Evolutionary conservation across 2,888 invertebrate species (phyloP).

Genomic region (Dione juno): DNA sequence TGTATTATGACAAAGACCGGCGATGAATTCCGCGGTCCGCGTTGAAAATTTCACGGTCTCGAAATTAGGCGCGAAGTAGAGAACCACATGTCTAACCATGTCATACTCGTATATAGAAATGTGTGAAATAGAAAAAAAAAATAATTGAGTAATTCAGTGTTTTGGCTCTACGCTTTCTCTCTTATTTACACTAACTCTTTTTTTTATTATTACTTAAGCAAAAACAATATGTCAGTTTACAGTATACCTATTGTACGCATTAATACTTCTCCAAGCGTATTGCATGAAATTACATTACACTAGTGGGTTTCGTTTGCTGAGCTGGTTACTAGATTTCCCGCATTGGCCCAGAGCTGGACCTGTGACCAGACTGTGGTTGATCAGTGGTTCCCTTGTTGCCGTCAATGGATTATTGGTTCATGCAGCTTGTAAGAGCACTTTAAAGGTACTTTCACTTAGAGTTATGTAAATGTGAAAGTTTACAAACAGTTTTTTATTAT

Average conservation of each 20-base stretch:
- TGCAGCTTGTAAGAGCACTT: conserved; percentile 67
- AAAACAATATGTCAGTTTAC: conserved; percentile 57
- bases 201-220: background rate
- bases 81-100: too few species aligned
- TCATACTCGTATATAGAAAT: too few species aligned
- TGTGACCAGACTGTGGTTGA: conserved; percentile 64
- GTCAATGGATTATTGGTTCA: conserved; percentile 71
- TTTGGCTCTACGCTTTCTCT: too few species aligned
- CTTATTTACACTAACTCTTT: too few species aligned
- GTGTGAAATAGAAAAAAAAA: too few species aligned
- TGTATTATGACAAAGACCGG: too few species aligned
- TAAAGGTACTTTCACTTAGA: conserved; percentile 52
- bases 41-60: too few species aligned
- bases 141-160: too few species aligned
- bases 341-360: conserved; percentile 63
- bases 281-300: conserved; percentile 79
- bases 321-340: conserved; percentile 65
- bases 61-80: too few species aligned
- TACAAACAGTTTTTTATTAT: too few species aligned
- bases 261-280: conserved; percentile 73
- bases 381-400: conserved; percentile 63
- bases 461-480: too few species aligned
- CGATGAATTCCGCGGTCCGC: too few species aligned
- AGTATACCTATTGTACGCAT: conserved; percentile 67
- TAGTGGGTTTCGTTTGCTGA: conserved; percentile 67